Percentiles rank a stretch among this genome's conserved stretches.
These are phyloP conservation scores for Caenorhabditis tropicalis DNA, from an alignment of 1,140 invertebrate species.

Conservation along the genomic window DNA sequence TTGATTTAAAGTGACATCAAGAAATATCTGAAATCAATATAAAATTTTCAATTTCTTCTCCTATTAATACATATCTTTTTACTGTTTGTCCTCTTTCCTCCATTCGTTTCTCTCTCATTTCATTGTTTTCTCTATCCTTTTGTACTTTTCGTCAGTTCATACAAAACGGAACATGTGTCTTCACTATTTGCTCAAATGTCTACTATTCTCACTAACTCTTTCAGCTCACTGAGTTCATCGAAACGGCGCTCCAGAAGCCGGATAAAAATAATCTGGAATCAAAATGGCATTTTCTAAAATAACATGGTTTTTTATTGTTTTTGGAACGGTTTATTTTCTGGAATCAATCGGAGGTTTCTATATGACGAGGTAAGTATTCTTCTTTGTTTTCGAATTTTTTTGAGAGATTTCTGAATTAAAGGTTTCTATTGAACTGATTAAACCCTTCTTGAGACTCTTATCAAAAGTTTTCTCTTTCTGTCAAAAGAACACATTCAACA, in stretches of 20 bases:
- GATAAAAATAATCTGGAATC: background rate
- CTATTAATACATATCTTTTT: too few species aligned
- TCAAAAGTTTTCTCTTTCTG: background rate
- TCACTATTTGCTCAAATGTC: constrained; percentile 26
- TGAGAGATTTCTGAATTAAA: background rate
- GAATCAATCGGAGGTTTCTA: constrained; percentile 72
- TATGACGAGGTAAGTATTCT: constrained; percentile 67
- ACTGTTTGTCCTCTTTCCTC: background rate
- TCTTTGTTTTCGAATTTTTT: background rate
- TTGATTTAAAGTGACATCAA: too few species aligned
- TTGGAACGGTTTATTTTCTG: constrained; percentile 68
- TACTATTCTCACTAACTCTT: background rate
- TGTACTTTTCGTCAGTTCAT: background rate
- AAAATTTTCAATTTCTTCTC: background rate
- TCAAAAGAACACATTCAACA: background rate
- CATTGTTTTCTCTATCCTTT: background rate
- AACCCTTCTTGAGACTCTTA: background rate
- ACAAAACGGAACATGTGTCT: background rate
- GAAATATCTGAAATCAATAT: background rate
- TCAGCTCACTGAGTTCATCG: background rate
- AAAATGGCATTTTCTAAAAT: constrained; percentile 41
- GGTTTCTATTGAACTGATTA: background rate
- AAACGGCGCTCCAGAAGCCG: background rate
- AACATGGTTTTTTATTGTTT: constrained; percentile 66
- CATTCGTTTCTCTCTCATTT: background rate